A percentile compares a stretch with the other conserved stretches of the same genome.
Conservation (phyloP, 2,888 invertebrate species). For the Epirrhoe tristata region DNA sequence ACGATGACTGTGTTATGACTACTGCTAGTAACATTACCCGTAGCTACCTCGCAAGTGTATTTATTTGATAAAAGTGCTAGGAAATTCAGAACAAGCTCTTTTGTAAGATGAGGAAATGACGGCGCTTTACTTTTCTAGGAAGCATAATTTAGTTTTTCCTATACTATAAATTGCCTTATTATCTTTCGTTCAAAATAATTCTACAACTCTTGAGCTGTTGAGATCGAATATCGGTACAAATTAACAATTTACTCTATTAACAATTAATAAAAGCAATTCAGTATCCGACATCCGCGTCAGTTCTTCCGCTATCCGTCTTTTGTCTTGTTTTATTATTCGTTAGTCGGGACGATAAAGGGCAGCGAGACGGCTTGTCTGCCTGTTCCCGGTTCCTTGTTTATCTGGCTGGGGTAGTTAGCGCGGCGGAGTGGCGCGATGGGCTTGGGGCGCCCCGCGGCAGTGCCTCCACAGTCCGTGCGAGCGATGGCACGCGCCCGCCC, state of each 20-base stretch:
- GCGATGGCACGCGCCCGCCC: slow-evolving; percentile 81
- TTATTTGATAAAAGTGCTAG: not conserved
- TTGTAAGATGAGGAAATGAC: not conserved
- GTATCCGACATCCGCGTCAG: slow-evolving; percentile 49
- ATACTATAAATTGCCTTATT: not conserved
- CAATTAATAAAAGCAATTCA: slow-evolving; percentile 47
- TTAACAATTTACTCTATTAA: slow-evolving; percentile 50
- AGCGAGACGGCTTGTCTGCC: slow-evolving; percentile 84
- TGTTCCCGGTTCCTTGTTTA: slow-evolving; percentile 82
- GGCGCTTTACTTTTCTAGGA: not conserved
- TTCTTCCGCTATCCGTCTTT: slow-evolving; percentile 71
- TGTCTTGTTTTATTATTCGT: slow-evolving; percentile 79
- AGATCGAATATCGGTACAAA: slow-evolving; percentile 33
- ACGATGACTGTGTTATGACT: not conserved
- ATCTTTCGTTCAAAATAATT: slow-evolving; percentile 11
- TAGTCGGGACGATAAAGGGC: slow-evolving; percentile 73
- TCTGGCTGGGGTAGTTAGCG: slow-evolving; percentile 76
- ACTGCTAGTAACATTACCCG: not conserved
- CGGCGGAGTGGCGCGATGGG: slow-evolving; percentile 55
- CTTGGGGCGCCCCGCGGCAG: slow-evolving; percentile 72
- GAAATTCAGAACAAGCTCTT: not conserved
- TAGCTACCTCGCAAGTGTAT: not conserved
- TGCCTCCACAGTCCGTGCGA: slow-evolving; percentile 66
- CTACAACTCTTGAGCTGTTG: not conserved
- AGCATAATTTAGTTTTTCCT: not conserved